Evolutionary conservation across 2,113 vertebrate genomes (phyloP), one percentile per base, ranked within the genome.

Genomic region (Oceanites oceanicus): DNA sequence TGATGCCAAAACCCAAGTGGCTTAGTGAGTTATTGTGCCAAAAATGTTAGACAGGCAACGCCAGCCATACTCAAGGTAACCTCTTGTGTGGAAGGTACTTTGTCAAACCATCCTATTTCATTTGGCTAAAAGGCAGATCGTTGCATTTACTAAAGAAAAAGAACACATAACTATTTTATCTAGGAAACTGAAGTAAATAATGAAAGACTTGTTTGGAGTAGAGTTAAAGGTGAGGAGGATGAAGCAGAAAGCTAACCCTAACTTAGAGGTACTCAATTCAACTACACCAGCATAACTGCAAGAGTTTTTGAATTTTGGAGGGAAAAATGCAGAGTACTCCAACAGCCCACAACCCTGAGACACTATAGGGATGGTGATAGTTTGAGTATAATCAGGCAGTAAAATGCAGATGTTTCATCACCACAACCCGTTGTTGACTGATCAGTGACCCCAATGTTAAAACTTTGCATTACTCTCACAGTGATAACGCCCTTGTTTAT

Each of bases 331-430:
- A 40, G 32, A 66, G 11, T 47, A 40, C 67, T 80, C n/a, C 40
- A 62, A 36, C 26, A 90, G 59, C 42, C 9, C 59, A 38, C 6
- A 63, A 25, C 7, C 29, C 59, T n/a, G 30, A 38, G 84, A 77
- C 13, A 12, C 34, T 15, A 17, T 0, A n/a, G 3, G 8, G 30
- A 79, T 63, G 20, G 83, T 0, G 7, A 70, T 4, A 70, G 12
- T 15, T 67, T 34, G 32, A 86, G 10, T 36, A 52, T 17, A 71
- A 58, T 29, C 47, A 77, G 75, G 47, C 23, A 84, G 34, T 42
- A 90, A 93, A 96, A 93, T 40, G 42, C 42, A 86, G 50, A 32
- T 3, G 7, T 44, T 73, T 71, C 75, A 86, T 30, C 52, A 71
- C 16, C 59, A 25, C 27, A 30, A 88, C 38, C 47, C 92, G 63